Conservation (phyloP, 37 sponge, comb jelly and placozoan species). For the Theonella swinhoei region DNA sequence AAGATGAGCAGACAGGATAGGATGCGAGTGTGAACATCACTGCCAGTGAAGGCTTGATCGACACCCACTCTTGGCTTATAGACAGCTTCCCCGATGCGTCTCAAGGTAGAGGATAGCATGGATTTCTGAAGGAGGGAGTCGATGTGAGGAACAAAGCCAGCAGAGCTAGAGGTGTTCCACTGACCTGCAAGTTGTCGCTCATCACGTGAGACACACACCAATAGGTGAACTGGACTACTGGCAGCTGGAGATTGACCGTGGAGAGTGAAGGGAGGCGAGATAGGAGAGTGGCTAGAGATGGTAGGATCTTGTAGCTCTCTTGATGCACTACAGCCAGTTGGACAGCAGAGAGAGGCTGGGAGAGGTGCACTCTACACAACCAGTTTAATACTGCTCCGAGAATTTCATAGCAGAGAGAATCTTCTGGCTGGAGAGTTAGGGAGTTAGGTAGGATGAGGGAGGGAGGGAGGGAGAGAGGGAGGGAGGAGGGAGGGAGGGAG, state of each 20-base stretch:
- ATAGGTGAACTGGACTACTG: conserved; percentile 13
- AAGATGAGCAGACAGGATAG: conserved; percentile 15
- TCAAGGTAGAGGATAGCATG: conserved; percentile 3
- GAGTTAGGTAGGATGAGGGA: not conserved
- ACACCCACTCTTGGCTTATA: not conserved
- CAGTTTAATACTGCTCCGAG: conserved; percentile 13
- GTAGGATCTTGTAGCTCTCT: conserved; percentile 9
- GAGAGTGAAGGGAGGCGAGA: not conserved
- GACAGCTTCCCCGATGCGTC: conserved; percentile 37
- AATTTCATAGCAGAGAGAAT: not conserved
- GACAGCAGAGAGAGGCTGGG: not conserved
- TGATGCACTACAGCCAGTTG: not conserved
- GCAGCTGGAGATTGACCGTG: conserved; percentile 6
- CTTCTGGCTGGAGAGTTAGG: not conserved
- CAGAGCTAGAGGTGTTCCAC: not conserved
- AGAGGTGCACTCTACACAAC: conserved; percentile 21
- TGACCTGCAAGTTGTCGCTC: no score
- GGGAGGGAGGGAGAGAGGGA: not conserved
- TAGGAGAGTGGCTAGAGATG: conserved; percentile 11
- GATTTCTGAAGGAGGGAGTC: not conserved
- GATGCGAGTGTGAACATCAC: conserved; percentile 6
- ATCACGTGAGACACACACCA: conserved; percentile 3
- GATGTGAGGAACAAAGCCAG: not conserved
- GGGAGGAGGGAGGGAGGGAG: not conserved
- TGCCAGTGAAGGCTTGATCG: not conserved